These are phyloP conservation scores for Macrobrachium nipponense DNA, from an alignment of 1,140 invertebrate species.

Conservation along the genomic window DNA sequence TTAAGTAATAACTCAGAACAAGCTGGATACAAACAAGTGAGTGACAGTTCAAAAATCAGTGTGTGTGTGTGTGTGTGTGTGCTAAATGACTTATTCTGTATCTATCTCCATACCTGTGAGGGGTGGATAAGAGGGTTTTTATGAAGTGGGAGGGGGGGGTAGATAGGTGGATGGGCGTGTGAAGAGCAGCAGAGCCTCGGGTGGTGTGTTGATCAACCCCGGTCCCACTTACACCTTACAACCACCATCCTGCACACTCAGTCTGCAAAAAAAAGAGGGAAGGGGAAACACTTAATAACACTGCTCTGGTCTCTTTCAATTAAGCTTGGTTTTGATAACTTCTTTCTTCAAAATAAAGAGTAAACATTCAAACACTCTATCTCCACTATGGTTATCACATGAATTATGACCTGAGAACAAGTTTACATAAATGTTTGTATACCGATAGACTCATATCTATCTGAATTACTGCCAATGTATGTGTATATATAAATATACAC, in stretches of 20 bases:
- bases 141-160: background rate
- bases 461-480: too few relatives aligned
- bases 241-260: constrained; percentile 40
- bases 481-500: too few relatives aligned
- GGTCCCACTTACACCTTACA: constrained; percentile 53
- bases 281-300: background rate
- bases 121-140: background rate
- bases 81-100: background rate
- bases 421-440: too few relatives aligned
- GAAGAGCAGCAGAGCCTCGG: background rate
- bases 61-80: background rate
- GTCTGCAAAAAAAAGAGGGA: constrained; percentile 9
- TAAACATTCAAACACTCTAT: too few relatives aligned
- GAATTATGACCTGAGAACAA: too few relatives aligned
- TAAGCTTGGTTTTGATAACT: background rate
- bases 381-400: too few relatives aligned
- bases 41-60: background rate
- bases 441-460: too few relatives aligned
- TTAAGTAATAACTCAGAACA: too few relatives aligned
- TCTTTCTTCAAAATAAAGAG: too few relatives aligned
- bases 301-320: background rate
- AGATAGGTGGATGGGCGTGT: background rate
- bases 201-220: constrained; percentile 38
- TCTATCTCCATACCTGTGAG: background rate
- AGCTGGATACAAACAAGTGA: background rate